Base-by-base conservation (phyloP, 2,113 vertebrate species). In the Cyanoramphus novaezelandiae region DNA sequence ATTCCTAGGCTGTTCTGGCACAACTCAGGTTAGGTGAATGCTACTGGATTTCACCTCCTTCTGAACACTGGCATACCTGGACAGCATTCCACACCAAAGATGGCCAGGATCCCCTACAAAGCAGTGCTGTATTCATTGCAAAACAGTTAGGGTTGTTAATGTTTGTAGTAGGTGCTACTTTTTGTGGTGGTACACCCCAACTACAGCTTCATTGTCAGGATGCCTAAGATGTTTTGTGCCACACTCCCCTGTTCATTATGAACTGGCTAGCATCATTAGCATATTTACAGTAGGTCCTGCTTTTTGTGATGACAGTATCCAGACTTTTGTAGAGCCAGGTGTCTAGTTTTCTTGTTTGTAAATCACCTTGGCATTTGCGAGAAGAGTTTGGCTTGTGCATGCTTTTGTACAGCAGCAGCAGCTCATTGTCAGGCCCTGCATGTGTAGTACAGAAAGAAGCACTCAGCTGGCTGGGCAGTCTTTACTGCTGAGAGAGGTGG, bases 341-440 rank as follows among this genome's bases (percentile, higher is more conserved):
- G 35, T 47, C 28, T 35, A 50, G 16, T 46, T 76, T 41, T 80
- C 4, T 52, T 69, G 33, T 39, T 43, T 33, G 6, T 31, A 46
- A 31, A 39, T 44, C 31, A 43, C 1, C 0, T 7, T 6, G 13
- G 28, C 0, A 0, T 18, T 20, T 43, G 33, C 60, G 33, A 72
- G 89, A 33, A 43, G 44, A 49, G 20, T 44, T 83, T 39, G 52
- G 49, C 49, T 67, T 68, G n/a, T 0, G 0, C 9, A 1, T 12
- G 50, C 46, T 82, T 79, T 41, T 39, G 10, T 2, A 9, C 10
- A 41, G 44, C 7, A 1, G 50, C 33, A 35, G 13, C 17, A 82
- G n/a, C 41, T 82, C 46, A 55, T 64, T 65, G 31, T 44, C 39
- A 63, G n/a, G 28, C 25, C 17, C 46, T 62, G 10, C 0, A 0